These are phyloP conservation scores for Ips typographus DNA, from an alignment of 1,140 invertebrate species.

Conservation along the genomic window DNA sequence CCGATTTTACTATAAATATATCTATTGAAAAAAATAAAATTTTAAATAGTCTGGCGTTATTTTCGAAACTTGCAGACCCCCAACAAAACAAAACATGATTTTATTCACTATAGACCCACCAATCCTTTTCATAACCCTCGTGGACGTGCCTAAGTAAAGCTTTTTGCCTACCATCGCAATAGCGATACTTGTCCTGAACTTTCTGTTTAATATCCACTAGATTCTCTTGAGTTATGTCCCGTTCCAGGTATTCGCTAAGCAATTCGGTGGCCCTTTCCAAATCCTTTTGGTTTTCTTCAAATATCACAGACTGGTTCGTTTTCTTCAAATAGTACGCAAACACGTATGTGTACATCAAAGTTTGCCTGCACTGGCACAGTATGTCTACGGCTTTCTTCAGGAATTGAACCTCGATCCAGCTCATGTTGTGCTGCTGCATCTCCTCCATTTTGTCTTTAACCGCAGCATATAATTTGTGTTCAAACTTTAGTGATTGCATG, in stretches of 20 bases:
- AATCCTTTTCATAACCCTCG: slow-evolving; percentile 76
- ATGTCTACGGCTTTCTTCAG: slow-evolving; percentile 70
- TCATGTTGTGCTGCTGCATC: slow-evolving; percentile 79
- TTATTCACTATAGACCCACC: slow-evolving; percentile 63
- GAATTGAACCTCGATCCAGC: slow-evolving; percentile 77
- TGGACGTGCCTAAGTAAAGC: slow-evolving; percentile 72
- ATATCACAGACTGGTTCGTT: slow-evolving; percentile 71
- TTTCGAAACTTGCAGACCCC: too few species aligned
- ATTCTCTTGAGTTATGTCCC: slow-evolving; percentile 71
- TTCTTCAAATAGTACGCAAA: slow-evolving; percentile 73
- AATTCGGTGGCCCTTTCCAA: slow-evolving; percentile 70
- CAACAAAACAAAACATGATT: too few species aligned
- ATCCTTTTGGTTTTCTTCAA: slow-evolving; percentile 75
- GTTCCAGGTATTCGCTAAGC: slow-evolving; percentile 72
- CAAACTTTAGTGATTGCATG: slow-evolving; percentile 75
- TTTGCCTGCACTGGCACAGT: slow-evolving; percentile 67
- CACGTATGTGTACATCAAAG: slow-evolving; percentile 74
- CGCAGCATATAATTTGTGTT: slow-evolving; percentile 66
- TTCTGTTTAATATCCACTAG: slow-evolving; percentile 76
- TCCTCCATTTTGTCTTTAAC: slow-evolving; percentile 73
- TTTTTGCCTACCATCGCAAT: slow-evolving; percentile 71
- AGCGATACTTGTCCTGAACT: slow-evolving; percentile 76
- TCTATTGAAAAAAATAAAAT: too few species aligned
- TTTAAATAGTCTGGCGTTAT: too few species aligned
- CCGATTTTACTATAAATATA: too few species aligned